Conservation (phyloP, 2,113 vertebrate species). For the Cyanoderma ruficeps region DNA sequence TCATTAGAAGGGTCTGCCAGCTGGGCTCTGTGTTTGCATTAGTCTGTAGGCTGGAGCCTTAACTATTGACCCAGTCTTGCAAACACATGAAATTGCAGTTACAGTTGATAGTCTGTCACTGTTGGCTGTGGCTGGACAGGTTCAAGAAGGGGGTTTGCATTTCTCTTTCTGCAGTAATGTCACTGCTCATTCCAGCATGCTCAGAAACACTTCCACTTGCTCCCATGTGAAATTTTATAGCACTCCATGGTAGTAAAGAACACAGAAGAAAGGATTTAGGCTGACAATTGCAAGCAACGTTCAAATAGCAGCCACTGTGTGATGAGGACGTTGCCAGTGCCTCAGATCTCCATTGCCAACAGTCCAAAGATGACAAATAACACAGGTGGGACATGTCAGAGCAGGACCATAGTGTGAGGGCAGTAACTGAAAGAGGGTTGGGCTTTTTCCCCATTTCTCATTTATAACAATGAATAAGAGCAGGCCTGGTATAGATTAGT, state of each 20-base stretch:
- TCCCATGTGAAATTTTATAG: background rate
- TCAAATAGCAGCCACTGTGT: background rate
- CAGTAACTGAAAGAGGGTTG: background rate
- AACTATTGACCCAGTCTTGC: background rate
- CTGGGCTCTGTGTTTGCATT: background rate
- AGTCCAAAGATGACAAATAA: background rate
- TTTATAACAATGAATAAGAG: background rate
- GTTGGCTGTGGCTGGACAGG: background rate
- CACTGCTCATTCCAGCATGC: fast-evolving
- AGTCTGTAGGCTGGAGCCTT: background rate
- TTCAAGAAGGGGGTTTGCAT: background rate
- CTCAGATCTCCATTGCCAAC: background rate
- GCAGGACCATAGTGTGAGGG: background rate
- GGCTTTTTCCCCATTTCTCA: background rate
- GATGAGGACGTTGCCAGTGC: background rate
- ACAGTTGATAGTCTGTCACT: background rate
- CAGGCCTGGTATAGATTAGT: slow-evolving; percentile 5
- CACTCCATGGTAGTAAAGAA: background rate
- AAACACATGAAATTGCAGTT: background rate
- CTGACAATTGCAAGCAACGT: background rate
- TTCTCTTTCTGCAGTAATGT: background rate
- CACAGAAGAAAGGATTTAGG: background rate
- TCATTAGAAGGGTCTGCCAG: background rate
- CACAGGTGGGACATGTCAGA: background rate
- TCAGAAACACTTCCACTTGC: background rate